phyloP scores from a whole-genome alignment of 2,888 invertebrate genomes.

The Plagodis pulveraria region DNA sequence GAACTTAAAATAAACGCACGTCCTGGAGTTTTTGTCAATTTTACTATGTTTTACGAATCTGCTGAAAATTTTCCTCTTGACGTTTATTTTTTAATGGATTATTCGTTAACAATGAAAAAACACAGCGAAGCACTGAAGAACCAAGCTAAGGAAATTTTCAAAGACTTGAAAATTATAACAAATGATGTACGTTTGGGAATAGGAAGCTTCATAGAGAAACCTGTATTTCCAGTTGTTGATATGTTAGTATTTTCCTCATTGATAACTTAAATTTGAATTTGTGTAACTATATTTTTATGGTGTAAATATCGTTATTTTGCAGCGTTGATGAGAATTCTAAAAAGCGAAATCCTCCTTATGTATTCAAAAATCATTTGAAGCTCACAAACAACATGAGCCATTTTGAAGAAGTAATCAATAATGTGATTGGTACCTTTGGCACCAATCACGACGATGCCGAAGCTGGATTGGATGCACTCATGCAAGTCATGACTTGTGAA shows the following conservation, averaged over 20 bases:
- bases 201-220: constrained; percentile 89
- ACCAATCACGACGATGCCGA: constrained; percentile 90
- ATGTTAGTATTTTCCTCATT: not conserved
- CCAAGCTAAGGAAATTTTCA: constrained; percentile 76
- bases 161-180: constrained; percentile 82
- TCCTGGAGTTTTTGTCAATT: constrained; percentile 66
- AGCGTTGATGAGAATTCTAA: not conserved
- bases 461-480: constrained; percentile 94
- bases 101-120: constrained; percentile 89
- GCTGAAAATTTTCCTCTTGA: constrained; percentile 92
- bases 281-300: too few species aligned
- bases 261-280: too few species aligned
- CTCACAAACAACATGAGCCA: constrained; percentile 83
- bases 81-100: constrained; percentile 93
- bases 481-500: constrained; percentile 92
- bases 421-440: constrained; percentile 45
- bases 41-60: constrained; percentile 83
- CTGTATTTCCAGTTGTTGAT: constrained; percentile 84
- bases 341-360: constrained; percentile 47
- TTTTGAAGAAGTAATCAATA: constrained; percentile 50
- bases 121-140: constrained; percentile 81
- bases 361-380: constrained; percentile 89
- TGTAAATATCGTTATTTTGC: not conserved
- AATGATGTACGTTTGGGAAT: constrained; percentile 88
- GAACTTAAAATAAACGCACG: constrained; percentile 72